Base-by-base conservation (phyloP, 2,113 vertebrate genomes). In the Stigmatopora nigra region DNA sequence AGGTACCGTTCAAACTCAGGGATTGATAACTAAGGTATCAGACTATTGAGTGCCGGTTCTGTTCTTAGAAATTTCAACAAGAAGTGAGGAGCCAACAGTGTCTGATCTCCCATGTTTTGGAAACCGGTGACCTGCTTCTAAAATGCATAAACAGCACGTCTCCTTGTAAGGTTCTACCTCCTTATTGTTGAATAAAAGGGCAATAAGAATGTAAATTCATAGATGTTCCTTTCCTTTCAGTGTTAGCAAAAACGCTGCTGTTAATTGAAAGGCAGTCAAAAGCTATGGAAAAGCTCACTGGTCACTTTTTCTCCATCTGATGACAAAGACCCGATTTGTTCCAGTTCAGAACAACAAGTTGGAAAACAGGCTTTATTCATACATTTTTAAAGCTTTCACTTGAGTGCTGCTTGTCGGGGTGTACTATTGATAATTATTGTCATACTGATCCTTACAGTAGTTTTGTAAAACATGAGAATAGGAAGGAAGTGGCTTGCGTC, bases 91-190 rank as follows among this genome's bases (percentile, higher is more conserved):
- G 84, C 60, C 93, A 95, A 58, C 89, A 87, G 62, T 85, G 83
- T 15, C 87, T 97, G 84, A 92, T 92, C 0, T 83, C 92, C 71
- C 83, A 84, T 0, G 92, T 96, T 36, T 77, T 98, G 69, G 85
- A 92, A 61, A 89, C 86, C 22, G 96, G 96, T 38, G 92, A 91
- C 47, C 82, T 81, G 3, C 92, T 98, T 19, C 92, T 96, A 16
- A 65, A 84, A 80, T 93, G 90, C 82, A 90, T 98, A 82, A 68
- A 90, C 14, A 83, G 80, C 0, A 92, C 83, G 6, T 93, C 92
- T 0, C 93, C 94, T 76, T 90, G 96, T 98, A 78, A 90, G 82
- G 73, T 20, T 56, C 48, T 16, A 31, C 16, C 4, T 60, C 25
- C 13, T n/a, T 36, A 12, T 22, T 38, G 22, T 25, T 61, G 41